Base-by-base conservation (phyloP, 1,140 invertebrate genomes). In the Cydia fagiglandana region DNA sequence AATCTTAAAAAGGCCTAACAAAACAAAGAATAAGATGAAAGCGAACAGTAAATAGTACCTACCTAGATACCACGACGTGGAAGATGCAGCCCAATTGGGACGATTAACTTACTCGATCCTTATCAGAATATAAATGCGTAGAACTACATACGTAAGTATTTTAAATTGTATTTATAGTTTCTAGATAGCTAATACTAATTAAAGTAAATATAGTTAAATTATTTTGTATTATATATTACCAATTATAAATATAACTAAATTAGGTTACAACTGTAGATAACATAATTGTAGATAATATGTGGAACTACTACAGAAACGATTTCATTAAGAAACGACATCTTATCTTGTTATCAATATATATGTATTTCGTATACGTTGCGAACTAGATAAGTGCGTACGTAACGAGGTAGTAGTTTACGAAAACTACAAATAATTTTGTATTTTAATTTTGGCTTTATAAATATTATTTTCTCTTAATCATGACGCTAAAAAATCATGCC, bases 281-380 rank as follows among this genome's bases (percentile, higher is more conserved):
- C n/a, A 24, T 61, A 20, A 61, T 2, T 20, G 56, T 61, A 61
- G 56, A 61, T 61, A 61, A 61, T 61, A 24, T 61, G 56, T 38
- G 38, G 38, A 70, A 20, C 34, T 70, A 70, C 30, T n/a, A 17
- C n/a, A 5, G 34, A 61, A 24, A 61, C 24, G 0, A 61, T 38
- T 70, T 81, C 77, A 81, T 82, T 80, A 84, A 83, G 28, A 78
- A 74, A 56, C 30, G 38, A 53, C 80, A 80, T 81, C 83, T 89
- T 90, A 90, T 89, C 87, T 86, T 61, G 83, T 76, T 86, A 85
- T 89, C 86, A 81, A 81, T 83, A 84, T 45, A 9, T 78, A 80
- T 70, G 2, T 24, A 24, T 61, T 85, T 78, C 78, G 85, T 79
- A 80, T 85, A 76, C 88, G 81, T 89, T 89, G 79, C 77, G 78